A percentile compares a stretch with the other conserved stretches of the same genome.
These are phyloP conservation scores for Poecilobothrus nobilitatus DNA, from an alignment of 2,888 invertebrate genomes.

Conservation along the genomic window DNA sequence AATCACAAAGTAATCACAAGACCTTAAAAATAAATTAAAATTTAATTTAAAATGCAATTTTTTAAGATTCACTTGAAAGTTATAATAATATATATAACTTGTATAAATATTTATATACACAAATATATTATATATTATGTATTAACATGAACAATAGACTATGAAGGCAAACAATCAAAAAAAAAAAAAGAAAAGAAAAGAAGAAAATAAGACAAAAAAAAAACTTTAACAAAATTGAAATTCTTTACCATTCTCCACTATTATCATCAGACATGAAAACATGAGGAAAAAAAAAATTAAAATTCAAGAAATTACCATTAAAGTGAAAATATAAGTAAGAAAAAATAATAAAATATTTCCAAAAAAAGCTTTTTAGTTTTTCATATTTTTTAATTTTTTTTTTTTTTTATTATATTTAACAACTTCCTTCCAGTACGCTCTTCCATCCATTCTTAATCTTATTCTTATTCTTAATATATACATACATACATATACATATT, in stretches of 20 bases:
- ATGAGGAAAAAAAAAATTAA: neutral
- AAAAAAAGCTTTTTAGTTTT: slow-evolving; percentile 2
- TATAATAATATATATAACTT: no score
- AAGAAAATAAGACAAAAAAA: no score
- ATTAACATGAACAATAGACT: neutral
- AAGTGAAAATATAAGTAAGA: neutral
- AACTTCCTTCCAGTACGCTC: neutral
- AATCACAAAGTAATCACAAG: neutral
- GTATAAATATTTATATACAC: no score
- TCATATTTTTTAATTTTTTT: neutral
- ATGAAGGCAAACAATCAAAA: neutral
- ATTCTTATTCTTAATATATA: no score
- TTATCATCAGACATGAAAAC: neutral
- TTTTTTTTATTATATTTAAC: neutral
- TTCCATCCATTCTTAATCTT: neutral
- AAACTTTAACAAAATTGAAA: neutral
- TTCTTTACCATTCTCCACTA: neutral
- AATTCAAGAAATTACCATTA: neutral
- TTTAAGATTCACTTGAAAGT: neutral
- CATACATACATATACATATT: no score
- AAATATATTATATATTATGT: no score
- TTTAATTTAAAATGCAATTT: neutral
- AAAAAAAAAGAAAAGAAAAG: no score
- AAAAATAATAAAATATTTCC: neutral
- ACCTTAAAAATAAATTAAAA: neutral